phyloP scores from a whole-genome alignment of 2,113 vertebrate genomes.

The Urocynchramus pylzowi region DNA sequence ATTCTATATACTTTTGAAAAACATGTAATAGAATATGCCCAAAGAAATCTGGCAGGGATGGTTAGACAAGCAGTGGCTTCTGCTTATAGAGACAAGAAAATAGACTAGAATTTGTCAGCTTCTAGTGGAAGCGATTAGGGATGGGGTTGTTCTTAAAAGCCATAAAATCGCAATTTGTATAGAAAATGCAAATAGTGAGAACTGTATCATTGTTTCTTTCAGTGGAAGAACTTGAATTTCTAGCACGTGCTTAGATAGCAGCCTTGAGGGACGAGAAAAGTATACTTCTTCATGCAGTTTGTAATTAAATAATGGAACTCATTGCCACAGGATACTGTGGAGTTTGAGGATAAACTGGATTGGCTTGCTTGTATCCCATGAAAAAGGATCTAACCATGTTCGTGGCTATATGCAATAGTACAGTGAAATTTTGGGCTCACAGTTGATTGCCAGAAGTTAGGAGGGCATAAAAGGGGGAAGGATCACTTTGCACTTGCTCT shows the following conservation, averaged over 20 bases:
- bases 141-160: background rate
- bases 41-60: background rate
- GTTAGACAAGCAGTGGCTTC: background rate
- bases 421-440: background rate
- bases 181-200: background rate
- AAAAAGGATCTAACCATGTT: background rate
- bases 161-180: background rate
- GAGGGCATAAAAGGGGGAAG: background rate
- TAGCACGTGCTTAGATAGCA: background rate
- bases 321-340: background rate
- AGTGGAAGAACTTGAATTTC: background rate
- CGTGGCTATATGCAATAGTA: background rate
- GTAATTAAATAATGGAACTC: background rate
- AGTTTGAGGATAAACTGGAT: background rate
- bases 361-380: background rate
- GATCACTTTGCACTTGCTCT: background rate
- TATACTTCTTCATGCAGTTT: background rate
- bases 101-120: background rate
- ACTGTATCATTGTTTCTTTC: background rate
- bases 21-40: background rate
- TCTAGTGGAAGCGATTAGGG: background rate
- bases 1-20: background rate
- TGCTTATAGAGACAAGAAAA: background rate
- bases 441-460: background rate
- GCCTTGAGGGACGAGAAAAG: background rate